Evolutionary conservation across 2,888 invertebrate genomes (phyloP).

Genomic region (Lithophane ornitopus): DNA sequence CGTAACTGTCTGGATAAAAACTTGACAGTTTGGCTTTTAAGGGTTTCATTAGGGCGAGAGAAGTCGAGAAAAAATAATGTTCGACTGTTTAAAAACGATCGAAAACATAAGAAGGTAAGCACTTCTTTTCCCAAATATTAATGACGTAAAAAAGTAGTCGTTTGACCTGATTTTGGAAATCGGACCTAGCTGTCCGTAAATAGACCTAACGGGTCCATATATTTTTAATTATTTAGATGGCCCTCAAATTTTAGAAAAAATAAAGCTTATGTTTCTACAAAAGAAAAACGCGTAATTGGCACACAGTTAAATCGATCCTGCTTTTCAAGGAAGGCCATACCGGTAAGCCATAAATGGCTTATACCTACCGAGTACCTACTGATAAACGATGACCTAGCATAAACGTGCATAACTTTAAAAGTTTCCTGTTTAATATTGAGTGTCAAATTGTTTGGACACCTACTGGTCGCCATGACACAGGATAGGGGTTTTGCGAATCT

Average conservation of each 20-base stretch:
- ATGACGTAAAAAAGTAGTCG: not conserved
- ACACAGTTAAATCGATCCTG: slow-evolving; percentile 42
- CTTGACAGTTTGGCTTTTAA: not conserved
- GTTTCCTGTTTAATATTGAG: not conserved
- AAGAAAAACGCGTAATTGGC: slow-evolving; percentile 13
- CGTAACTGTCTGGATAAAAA: too few species aligned
- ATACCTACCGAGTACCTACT: not conserved
- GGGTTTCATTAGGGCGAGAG: not conserved
- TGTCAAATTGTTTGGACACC: slow-evolving; percentile 5
- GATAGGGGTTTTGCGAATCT: not conserved
- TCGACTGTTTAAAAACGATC: not conserved
- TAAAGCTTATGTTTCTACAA: not conserved
- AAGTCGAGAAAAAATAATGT: not conserved
- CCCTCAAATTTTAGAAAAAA: slow-evolving; percentile 9
- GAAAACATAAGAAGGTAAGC: not conserved
- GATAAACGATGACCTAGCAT: slow-evolving; percentile 37
- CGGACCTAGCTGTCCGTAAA: not conserved
- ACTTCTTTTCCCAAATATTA: not conserved
- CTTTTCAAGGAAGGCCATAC: slow-evolving; percentile 41
- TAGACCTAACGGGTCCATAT: not conserved
- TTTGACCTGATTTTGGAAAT: not conserved
- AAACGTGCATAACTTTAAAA: not conserved
- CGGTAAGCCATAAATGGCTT: slow-evolving; percentile 23
- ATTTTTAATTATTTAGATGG: slow-evolving; percentile 22
- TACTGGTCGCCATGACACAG: not conserved